Evolutionary conservation across 2,113 vertebrate genomes (phyloP).

Genomic region (Nannospalax galili): DNA sequence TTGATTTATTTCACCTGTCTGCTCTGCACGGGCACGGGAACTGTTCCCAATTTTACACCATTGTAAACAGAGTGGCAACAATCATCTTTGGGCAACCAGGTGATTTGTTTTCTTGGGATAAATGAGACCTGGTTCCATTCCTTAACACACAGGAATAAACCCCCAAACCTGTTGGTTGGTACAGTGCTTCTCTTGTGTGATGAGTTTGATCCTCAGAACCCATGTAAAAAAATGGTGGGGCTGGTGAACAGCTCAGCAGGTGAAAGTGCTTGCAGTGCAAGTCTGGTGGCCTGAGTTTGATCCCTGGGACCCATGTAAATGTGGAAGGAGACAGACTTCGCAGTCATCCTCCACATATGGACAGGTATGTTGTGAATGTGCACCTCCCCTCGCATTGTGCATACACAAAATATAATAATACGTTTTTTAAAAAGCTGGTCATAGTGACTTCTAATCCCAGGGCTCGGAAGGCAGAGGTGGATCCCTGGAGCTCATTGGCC

Average conservation of each 20-base stretch:
- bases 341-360: neutral
- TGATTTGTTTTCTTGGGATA: neutral
- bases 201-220: neutral
- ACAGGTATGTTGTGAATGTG: fast-evolving
- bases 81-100: neutral
- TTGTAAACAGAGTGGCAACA: fast-evolving
- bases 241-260: neutral
- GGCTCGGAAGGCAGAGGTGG: too few species aligned
- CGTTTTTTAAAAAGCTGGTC: neutral
- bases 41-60: neutral
- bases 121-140: neutral
- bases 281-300: neutral
- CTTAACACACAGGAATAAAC: fast-evolving
- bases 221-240: neutral
- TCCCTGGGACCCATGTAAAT: neutral
- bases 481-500: neutral
- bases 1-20: neutral
- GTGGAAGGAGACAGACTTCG: neutral
- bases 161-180: neutral
- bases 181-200: neutral
- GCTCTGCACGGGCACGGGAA: neutral
- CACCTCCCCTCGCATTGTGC: neutral
- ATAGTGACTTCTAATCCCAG: neutral
- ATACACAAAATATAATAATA: neutral
- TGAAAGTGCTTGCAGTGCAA: too few species aligned